Base-by-base conservation (phyloP, 2,888 invertebrate species). In the Hyppa rectilinea region DNA sequence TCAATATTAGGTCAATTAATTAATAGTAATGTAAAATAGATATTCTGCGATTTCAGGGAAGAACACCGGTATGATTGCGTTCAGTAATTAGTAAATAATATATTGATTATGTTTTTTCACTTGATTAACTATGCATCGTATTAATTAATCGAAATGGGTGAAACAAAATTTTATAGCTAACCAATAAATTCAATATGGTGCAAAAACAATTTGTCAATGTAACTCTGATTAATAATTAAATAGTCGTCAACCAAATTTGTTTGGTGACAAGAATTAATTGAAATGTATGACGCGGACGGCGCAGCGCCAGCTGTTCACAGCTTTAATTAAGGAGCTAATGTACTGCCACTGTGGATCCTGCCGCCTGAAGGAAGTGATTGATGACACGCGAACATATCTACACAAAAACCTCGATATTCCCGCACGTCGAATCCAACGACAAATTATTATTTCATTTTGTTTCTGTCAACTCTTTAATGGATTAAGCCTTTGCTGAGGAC, bases 261-360 rank as follows among this genome's bases (percentile, higher is more conserved):
- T 88, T 86, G 87, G 90, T 93, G 95, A 94, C 93, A 92, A 88
- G 91, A 92, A 94, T 95, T 94, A 95, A 95, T 95, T 95, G 94
- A 93, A 93, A 94, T 92, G 92, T 94, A 94, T 94, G 93, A 92
- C 88, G 87, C 81, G 87, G 82, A 84, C 86, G 85, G 87, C 83
- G 77, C 78, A 83, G 89, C 87, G 92, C 91, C 95, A 94, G 92
- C 94, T 95, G 94, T 92, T 90, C 86, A 83, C 85, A 85, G 92
- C 91, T 92, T 94, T 94, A 95, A 95, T 95, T 95, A 95, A 94
- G 94, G 93, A 93, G 93, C 92, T 92, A 93, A 94, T 94, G 93
- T 92, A 94, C 92, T 91, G 92, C 87, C 89, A 88, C 85, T 83
- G 79, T 82, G 85, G 84, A 85, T 86, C 88, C 85, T 84, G 78